Conservation (phyloP, 2,113 vertebrate genomes). For the Lipophrys pholis region DNA sequence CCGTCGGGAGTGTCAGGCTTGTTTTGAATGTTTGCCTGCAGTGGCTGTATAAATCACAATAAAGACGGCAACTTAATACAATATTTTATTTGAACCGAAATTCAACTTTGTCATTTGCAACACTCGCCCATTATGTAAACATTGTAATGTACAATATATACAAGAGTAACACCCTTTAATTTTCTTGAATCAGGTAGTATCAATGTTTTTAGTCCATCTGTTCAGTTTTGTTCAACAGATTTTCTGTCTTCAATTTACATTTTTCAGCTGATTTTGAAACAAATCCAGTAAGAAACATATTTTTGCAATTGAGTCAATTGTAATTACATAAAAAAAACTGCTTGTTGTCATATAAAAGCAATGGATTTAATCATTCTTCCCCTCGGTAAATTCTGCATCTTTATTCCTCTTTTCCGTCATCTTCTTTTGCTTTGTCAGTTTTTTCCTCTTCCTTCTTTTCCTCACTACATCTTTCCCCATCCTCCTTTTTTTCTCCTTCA, state of each 20-base stretch:
- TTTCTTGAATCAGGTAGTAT: no score
- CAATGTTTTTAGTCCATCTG: background rate
- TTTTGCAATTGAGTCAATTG: background rate
- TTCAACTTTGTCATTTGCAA: conserved; percentile 16
- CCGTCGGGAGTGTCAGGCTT: background rate
- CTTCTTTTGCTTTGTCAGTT: background rate
- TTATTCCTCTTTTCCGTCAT: conserved; percentile 5
- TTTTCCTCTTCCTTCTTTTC: conserved; percentile 2
- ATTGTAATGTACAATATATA: conserved; percentile 14
- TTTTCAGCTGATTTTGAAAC: conserved; percentile 4
- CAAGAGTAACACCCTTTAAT: background rate
- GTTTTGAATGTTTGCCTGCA: background rate
- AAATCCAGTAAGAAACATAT: conserved; percentile 23
- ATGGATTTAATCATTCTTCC: background rate
- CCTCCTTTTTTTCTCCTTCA: conserved; percentile 10
- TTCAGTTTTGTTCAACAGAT: no score
- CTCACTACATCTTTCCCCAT: conserved; percentile 1
- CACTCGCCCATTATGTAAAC: background rate
- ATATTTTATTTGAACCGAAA: conserved; percentile 31
- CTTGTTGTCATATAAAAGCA: background rate
- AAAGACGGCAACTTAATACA: conserved; percentile 4
- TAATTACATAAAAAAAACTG: conserved; percentile 31
- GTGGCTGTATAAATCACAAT: conserved; percentile 8
- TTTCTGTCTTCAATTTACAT: no score
- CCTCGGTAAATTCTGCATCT: background rate